Conservation (phyloP, 1,140 invertebrate genomes). For the Battus philenor region DNA sequence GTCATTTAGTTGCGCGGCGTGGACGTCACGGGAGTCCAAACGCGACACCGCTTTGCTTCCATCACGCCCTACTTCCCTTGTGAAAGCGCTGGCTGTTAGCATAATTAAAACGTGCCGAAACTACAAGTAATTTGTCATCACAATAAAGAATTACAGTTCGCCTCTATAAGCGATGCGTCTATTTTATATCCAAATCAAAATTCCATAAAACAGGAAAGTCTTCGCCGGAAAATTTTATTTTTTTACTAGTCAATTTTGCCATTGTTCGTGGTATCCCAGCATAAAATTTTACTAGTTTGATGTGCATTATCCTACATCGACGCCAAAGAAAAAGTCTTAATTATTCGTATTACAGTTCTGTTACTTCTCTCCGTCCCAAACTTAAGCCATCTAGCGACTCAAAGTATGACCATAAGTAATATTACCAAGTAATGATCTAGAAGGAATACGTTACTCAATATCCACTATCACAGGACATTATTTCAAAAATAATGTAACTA, state of each 20-base stretch:
- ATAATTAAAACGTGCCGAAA: conserved; percentile 67
- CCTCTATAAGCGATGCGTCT: conserved; percentile 19
- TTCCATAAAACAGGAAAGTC: not conserved
- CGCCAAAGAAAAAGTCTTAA: too few relatives aligned
- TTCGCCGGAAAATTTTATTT: not conserved
- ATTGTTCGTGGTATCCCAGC: conserved; percentile 5
- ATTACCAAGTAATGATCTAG: too few relatives aligned
- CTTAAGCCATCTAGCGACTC: too few relatives aligned
- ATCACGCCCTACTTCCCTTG: conserved; percentile 58
- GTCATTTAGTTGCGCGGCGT: conserved; percentile 14
- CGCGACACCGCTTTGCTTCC: conserved; percentile 42
- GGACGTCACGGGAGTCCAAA: conserved; percentile 35
- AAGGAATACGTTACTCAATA: too few relatives aligned
- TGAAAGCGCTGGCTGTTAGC: conserved; percentile 61
- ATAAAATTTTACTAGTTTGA: conserved; percentile 14
- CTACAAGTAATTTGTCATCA: conserved; percentile 52
- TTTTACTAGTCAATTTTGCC: conserved; percentile 9
- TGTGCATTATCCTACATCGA: too few relatives aligned
- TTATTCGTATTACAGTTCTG: too few relatives aligned
- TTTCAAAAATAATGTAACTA: too few relatives aligned
- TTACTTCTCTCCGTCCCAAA: too few relatives aligned
- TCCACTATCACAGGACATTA: too few relatives aligned
- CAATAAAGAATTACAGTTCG: too few relatives aligned
- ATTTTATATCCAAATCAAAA: conserved; percentile 1
- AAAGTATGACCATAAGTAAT: too few relatives aligned